Evolutionary conservation across 2,113 vertebrate genomes (phyloP), one percentile per base, ranked within the genome.

Genomic region (Leptobrachium ailaonicum): DNA sequence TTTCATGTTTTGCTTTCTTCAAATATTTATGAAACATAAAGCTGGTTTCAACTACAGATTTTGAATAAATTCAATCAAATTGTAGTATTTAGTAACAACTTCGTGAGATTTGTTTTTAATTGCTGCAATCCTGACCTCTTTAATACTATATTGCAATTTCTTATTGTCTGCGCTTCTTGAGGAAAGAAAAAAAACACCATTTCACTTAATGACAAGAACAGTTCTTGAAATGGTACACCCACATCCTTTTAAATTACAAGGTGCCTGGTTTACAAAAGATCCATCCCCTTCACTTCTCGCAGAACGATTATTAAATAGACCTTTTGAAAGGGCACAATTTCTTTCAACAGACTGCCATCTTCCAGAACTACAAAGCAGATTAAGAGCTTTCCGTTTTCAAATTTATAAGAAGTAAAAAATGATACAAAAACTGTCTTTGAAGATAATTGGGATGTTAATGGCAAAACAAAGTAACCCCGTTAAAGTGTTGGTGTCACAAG

Each of bases 221-320:
- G 75, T 3, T 50, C 10, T 71, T 47, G n/a, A 44, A 77, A 50
- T 54, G 63, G 54, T 76, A 69, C 75, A 32, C 75, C 75, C 75
- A 77, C 75, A 4, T 44, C 47, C 43, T 75, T 68, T 58, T 66
- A 58, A 42, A 58, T 44, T 54, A 77, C 32, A 50, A 41, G 40
- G 9, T 13, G 43, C 53, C 45, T 50, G 10, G 9, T 66, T 66
- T 76, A 76, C 62, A 76, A 66, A 76, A 66, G 74, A 76, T 66
- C 43, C 66, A 76, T 56, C 75, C 41, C 53, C 53, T 66, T 68
- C 75, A 58, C 6, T 4, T 44, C 20, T 75, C 41, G 14, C 6
- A 8, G 44, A 47, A 75, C 20, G 14, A 77, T 56, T 77, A 68
- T 58, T 41, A 53, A 68, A 68, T 20, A 76, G 13, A 60, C 56